phyloP scores from a whole-genome alignment of 2,888 invertebrate genomes.

The Parnassius glacialis region DNA sequence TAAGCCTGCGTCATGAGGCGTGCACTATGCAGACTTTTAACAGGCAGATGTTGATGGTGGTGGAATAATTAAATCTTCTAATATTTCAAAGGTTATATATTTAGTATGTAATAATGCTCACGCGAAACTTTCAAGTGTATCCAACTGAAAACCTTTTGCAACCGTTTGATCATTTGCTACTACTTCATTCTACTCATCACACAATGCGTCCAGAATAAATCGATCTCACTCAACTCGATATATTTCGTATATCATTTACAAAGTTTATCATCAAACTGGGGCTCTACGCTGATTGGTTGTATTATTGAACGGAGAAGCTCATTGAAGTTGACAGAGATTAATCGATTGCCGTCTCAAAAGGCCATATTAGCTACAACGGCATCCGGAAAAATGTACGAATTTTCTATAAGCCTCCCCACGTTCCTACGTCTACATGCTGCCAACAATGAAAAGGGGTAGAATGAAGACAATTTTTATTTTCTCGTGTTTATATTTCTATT shows the following conservation, averaged over 20 bases:
- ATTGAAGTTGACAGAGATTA: slow-evolving; percentile 74
- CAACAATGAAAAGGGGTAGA: slow-evolving; percentile 44
- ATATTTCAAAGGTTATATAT: too few species aligned
- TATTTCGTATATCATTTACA: slow-evolving; percentile 29
- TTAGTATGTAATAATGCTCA: neutral
- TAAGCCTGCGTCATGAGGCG: too few species aligned
- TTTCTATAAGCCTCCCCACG: slow-evolving; percentile 67
- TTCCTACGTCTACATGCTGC: slow-evolving; percentile 63
- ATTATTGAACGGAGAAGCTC: slow-evolving; percentile 61
- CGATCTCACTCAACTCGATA: slow-evolving; percentile 38
- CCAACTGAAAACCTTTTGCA: slow-evolving; percentile 48
- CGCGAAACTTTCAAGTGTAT: slow-evolving; percentile 45
- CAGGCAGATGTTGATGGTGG: too few species aligned
- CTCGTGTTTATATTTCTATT: too few species aligned
- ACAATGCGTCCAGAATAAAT: slow-evolving; percentile 41
- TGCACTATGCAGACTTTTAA: too few species aligned
- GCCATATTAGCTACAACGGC: slow-evolving; percentile 74
- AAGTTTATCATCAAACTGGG: slow-evolving; percentile 35
- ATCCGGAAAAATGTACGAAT: slow-evolving; percentile 75
- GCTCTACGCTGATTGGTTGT: slow-evolving; percentile 55
- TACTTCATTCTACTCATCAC: slow-evolving; percentile 35
- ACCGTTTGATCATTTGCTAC: slow-evolving; percentile 47
- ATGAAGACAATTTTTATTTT: too few species aligned
- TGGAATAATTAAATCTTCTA: too few species aligned
- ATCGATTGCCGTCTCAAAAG: slow-evolving; percentile 65